Percentiles rank a stretch among this genome's conserved stretches.
phyloP scores from a whole-genome alignment of 2,113 vertebrate genomes.

The Hyperoodon ampullatus region DNA sequence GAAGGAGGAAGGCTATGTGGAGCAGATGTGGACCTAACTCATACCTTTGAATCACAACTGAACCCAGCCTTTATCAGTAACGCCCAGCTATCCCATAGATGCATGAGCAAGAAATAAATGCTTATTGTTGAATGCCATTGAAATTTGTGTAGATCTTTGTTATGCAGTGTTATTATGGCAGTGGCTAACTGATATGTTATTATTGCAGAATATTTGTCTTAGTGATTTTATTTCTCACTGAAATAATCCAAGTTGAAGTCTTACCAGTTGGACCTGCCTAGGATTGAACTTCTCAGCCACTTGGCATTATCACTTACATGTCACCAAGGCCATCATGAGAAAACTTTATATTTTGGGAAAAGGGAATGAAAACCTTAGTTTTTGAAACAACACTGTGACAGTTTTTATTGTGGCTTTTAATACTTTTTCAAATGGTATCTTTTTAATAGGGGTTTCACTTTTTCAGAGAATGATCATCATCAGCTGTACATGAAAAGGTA shows the following conservation, averaged over 20 bases:
- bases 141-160: slow-evolving; percentile 36
- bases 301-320: slow-evolving; percentile 34
- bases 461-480: slow-evolving; percentile 63
- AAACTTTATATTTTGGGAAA: slow-evolving; percentile 43
- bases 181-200: neutral
- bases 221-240: slow-evolving; percentile 3
- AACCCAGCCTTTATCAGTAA: neutral
- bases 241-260: slow-evolving; percentile 14
- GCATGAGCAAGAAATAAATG: neutral
- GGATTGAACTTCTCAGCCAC: neutral
- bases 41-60: neutral
- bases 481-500: slow-evolving; percentile 65
- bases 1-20: neutral
- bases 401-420: slow-evolving; percentile 59
- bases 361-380: slow-evolving; percentile 6
- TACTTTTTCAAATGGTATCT: slow-evolving; percentile 55
- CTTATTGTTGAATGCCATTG: neutral
- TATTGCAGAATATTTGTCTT: slow-evolving; percentile 30
- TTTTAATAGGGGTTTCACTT: slow-evolving; percentile 68
- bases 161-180: neutral
- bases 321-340: neutral
- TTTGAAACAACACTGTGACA: slow-evolving; percentile 50
- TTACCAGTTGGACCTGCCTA: neutral
- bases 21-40: neutral
- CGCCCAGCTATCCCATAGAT: neutral